Percentiles rank a stretch among this genome's conserved stretches.
Conservation (phyloP, 2,113 vertebrate species). For the Psophia crepitans region DNA sequence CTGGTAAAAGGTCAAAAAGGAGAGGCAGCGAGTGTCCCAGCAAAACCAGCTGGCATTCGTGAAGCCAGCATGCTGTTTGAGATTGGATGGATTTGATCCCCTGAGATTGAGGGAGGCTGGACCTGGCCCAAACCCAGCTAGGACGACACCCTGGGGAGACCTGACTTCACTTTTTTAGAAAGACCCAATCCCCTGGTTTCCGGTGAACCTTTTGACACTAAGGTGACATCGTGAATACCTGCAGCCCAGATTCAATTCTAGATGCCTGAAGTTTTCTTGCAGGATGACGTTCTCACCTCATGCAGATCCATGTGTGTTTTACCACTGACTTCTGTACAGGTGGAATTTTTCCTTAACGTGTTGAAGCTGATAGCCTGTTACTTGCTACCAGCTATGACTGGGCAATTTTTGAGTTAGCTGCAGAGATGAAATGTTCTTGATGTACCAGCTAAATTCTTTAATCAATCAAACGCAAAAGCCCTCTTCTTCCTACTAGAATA, state of each 20-base stretch:
- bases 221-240: not conserved
- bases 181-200: accelerated
- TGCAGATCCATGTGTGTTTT: not conserved
- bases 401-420: slow-evolving; percentile 7
- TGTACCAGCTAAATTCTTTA: slow-evolving; percentile 1
- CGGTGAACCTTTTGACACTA: not conserved
- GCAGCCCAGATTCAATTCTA: not conserved
- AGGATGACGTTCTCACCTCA: not conserved
- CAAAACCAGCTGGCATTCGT: not conserved
- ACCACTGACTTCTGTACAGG: not conserved
- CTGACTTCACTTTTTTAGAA: not conserved
- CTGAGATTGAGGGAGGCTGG: not conserved
- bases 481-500: slow-evolving; percentile 16
- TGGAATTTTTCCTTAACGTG: not conserved
- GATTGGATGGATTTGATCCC: accelerated
- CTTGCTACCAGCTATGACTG: not conserved
- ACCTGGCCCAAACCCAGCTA: not conserved
- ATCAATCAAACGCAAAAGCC: not conserved
- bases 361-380: not conserved
- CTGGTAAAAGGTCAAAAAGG: not conserved
- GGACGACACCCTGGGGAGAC: not conserved
- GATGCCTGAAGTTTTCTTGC: not conserved
- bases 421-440: not conserved
- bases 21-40: not conserved
- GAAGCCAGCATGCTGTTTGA: not conserved